Percentiles rank a stretch among this genome's conserved stretches.
Evolutionary conservation across 2,113 vertebrate species (phyloP).

Genomic region (Mus musculus): GRCm39 chr9:116101501-116102000

Average conservation of each 20-base stretch:
- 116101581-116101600: background rate
- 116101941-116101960: background rate
- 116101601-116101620: background rate
- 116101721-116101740: background rate
- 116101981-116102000: background rate
- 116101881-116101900: too few relatives aligned
- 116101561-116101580: background rate
- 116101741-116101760: background rate
- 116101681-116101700: background rate
- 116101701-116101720: background rate
- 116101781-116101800: background rate
- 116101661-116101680: background rate
- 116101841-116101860: background rate
- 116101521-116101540: background rate
- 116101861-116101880: too few relatives aligned
- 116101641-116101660: too few relatives aligned
- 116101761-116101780: background rate
- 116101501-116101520: background rate
- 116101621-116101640: background rate
- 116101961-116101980: background rate
- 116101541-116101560: background rate
- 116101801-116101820: background rate
- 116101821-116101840: background rate
- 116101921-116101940: background rate
- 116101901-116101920: background rate